phyloP scores from a whole-genome alignment of 2,797 vertebrate genomes.

The Pseudochaenichthys georgianus region DNA sequence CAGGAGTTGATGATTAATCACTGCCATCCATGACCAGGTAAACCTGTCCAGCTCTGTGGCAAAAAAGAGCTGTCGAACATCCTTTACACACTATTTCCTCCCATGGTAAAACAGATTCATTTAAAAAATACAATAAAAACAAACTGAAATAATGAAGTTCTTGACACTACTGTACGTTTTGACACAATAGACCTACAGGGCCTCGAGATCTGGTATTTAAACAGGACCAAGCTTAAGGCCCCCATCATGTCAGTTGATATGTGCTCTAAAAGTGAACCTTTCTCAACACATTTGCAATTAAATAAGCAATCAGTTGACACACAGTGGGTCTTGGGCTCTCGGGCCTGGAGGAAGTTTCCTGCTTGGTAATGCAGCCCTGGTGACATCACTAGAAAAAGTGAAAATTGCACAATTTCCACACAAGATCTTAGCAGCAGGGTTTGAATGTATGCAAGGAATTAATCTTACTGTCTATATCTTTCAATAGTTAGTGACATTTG shows the following conservation, averaged over 20 bases:
- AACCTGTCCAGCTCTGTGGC: not conserved
- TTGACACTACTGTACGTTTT: not conserved
- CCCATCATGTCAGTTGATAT: not conserved
- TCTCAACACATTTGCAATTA: not conserved
- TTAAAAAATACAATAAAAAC: not conserved
- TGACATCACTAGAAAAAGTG: slow-evolving; percentile 4
- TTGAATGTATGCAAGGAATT: not conserved
- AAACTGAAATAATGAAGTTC: not conserved
- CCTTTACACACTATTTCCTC: not conserved
- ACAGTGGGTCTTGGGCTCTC: not conserved
- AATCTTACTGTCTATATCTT: not conserved
- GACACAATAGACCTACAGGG: not conserved
- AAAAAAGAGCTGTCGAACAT: not conserved
- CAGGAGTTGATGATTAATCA: not conserved
- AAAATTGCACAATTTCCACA: not conserved
- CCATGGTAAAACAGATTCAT: not conserved
- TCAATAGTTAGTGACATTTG: not conserved
- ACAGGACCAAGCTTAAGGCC: not conserved
- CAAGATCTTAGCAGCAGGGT: not conserved
- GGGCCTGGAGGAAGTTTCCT: not conserved
- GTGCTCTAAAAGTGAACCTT: not conserved
- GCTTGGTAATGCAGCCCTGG: not conserved
- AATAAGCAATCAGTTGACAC: slow-evolving; percentile 9
- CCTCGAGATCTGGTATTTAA: not conserved
- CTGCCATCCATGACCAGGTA: not conserved